A percentile compares a stretch with the other conserved stretches of the same genome.
Conservation (phyloP, 2,888 invertebrate species). For the Platycheirus albimanus region DNA sequence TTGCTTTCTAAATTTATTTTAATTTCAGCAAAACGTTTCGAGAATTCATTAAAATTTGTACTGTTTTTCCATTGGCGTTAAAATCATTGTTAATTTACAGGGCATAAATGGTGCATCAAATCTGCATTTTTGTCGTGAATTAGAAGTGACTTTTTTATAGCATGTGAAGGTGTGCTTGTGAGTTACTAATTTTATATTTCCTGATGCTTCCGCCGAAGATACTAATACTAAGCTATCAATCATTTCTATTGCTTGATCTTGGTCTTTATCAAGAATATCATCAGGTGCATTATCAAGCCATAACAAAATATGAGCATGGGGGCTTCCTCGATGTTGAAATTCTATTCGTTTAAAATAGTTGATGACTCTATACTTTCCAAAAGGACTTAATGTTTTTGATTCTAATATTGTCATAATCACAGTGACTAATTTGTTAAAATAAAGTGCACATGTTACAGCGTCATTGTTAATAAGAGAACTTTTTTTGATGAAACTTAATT, state of each 20-base stretch:
- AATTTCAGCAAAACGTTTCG: conserved; percentile 8
- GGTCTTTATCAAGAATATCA: conserved; percentile 58
- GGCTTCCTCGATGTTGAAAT: too few species aligned
- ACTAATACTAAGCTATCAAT: conserved; percentile 42
- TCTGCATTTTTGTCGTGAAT: conserved; percentile 40
- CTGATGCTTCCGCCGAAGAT: conserved; percentile 59
- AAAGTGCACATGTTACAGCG: conserved; percentile 57
- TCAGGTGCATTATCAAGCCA: conserved; percentile 79
- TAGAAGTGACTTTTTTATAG: conserved; percentile 35
- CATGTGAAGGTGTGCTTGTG: conserved; percentile 65
- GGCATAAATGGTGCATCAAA: conserved; percentile 62
- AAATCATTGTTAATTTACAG: conserved; percentile 11
- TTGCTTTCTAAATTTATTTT: conserved; percentile 29
- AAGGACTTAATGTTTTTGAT: conserved; percentile 72
- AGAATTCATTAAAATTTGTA: not conserved
- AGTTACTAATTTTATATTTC: conserved; percentile 34
- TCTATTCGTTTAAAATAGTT: conserved; percentile 77
- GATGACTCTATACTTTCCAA: conserved; percentile 75
- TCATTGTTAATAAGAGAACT: conserved; percentile 74
- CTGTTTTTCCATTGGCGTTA: conserved; percentile 28
- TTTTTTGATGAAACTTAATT: conserved; percentile 64
- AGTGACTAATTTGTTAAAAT: conserved; percentile 67
- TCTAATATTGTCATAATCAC: not conserved
- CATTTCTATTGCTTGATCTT: conserved; percentile 72
- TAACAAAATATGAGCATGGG: conserved; percentile 73